Conservation (phyloP, 1,140 invertebrate genomes). For the Brachionus sp. region DNA sequence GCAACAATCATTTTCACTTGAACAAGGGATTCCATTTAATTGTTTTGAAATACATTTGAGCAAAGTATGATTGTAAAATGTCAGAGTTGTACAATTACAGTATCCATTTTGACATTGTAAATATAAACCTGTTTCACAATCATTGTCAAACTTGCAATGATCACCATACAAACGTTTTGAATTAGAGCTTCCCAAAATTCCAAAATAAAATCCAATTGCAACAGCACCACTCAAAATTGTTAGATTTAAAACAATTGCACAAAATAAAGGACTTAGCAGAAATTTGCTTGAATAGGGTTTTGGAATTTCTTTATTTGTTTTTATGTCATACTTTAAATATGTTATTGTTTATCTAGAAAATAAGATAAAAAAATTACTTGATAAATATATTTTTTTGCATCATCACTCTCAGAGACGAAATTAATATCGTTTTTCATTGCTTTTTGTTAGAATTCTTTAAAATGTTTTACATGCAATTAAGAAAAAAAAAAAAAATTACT, state of each 20-base stretch:
- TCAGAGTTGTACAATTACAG: background rate
- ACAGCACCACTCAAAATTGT: background rate
- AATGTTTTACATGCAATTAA: too few relatives aligned
- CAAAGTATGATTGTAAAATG: too few relatives aligned
- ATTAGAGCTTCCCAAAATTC: background rate
- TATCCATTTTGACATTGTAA: background rate
- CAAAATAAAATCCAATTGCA: background rate
- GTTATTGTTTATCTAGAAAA: too few relatives aligned
- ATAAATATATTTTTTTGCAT: too few relatives aligned
- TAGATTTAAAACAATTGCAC: background rate
- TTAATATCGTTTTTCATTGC: too few relatives aligned
- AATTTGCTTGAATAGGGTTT: background rate
- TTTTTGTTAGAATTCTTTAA: too few relatives aligned
- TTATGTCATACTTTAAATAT: too few relatives aligned
- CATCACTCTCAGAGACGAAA: too few relatives aligned
- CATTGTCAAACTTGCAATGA: background rate
- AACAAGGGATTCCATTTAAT: background rate
- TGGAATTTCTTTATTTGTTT: background rate
- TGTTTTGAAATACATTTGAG: background rate
- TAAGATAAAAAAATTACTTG: too few relatives aligned
- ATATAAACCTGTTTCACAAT: too few relatives aligned
- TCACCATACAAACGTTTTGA: background rate
- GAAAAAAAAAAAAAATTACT: too few relatives aligned
- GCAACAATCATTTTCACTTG: background rate
- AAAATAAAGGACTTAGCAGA: background rate